These are phyloP conservation scores for Tetragonula clypearis DNA, from an alignment of 1,140 invertebrate species.

Conservation along the genomic window DNA sequence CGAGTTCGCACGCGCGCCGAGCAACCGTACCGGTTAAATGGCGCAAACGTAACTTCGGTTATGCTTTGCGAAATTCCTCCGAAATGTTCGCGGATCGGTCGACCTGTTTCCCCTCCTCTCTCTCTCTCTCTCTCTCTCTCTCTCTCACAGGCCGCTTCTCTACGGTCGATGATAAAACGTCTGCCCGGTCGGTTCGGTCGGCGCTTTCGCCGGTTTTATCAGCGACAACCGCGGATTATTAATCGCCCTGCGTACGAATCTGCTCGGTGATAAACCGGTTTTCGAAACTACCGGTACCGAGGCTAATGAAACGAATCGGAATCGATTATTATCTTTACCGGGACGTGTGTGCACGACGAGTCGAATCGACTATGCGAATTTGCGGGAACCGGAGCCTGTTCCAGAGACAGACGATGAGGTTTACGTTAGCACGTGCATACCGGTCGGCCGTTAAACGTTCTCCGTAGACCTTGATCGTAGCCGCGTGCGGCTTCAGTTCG, in stretches of 20 bases:
- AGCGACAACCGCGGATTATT: background rate
- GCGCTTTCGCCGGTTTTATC: background rate
- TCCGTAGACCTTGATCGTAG: slow-evolving; percentile 46
- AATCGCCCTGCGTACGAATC: background rate
- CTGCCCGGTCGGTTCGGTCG: background rate
- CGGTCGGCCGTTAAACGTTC: slow-evolving; percentile 36
- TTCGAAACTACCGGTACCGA: background rate
- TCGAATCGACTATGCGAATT: background rate
- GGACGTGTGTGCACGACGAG: too few species aligned
- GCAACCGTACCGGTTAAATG: background rate
- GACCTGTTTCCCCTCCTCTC: background rate
- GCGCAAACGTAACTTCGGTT: background rate
- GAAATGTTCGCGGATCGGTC: background rate
- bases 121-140: too few species aligned
- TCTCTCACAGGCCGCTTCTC: too few species aligned
- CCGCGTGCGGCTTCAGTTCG: slow-evolving; percentile 31
- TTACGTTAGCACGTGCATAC: slow-evolving; percentile 21
- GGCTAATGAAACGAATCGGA: background rate
- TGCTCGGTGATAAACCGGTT: background rate
- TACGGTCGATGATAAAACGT: background rate
- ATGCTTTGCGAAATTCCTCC: background rate
- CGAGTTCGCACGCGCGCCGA: background rate
- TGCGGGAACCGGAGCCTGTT: slow-evolving; percentile 24
- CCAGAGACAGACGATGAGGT: slow-evolving; percentile 32
- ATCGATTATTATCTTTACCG: background rate